Conservation (phyloP, 2,888 invertebrate genomes). For the Acleris holmiana region DNA sequence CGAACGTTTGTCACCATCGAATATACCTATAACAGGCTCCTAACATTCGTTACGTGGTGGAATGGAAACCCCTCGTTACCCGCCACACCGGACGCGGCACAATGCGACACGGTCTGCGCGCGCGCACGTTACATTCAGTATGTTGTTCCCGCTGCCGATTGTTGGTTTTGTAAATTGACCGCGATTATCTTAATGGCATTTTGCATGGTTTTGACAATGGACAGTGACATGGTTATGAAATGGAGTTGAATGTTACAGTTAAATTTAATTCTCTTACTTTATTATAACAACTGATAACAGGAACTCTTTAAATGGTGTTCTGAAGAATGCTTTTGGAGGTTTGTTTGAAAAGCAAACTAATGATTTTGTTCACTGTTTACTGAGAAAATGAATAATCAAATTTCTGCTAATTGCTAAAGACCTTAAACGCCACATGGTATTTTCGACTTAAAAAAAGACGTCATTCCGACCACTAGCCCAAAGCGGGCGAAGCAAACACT, state of each 20-base stretch:
- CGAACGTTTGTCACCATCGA: background rate
- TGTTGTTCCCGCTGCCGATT: constrained; percentile 17
- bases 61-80: constrained; percentile 19
- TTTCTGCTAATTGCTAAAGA: too few species aligned
- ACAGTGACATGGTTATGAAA: constrained; percentile 1
- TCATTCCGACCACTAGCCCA: too few species aligned
- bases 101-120: constrained; percentile 35
- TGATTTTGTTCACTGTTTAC: too few species aligned
- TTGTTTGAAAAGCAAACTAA: too few species aligned
- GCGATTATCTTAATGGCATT: constrained; percentile 30
- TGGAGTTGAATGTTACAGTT: background rate
- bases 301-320: too few species aligned
- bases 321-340: too few species aligned
- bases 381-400: too few species aligned
- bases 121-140: constrained; percentile 18
- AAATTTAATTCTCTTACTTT: background rate
- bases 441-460: too few species aligned
- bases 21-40: background rate
- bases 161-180: constrained; percentile 33
- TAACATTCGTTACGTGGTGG: constrained; percentile 14
- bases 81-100: constrained; percentile 38
- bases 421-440: too few species aligned
- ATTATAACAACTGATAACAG: background rate
- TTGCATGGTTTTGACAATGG: constrained; percentile 32
- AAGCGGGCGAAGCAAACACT: too few species aligned